Percentiles rank a stretch among this genome's conserved stretches.
phyloP scores from a whole-genome alignment of 2,113 vertebrate species.

The Ictalurus punctatus region DNA sequence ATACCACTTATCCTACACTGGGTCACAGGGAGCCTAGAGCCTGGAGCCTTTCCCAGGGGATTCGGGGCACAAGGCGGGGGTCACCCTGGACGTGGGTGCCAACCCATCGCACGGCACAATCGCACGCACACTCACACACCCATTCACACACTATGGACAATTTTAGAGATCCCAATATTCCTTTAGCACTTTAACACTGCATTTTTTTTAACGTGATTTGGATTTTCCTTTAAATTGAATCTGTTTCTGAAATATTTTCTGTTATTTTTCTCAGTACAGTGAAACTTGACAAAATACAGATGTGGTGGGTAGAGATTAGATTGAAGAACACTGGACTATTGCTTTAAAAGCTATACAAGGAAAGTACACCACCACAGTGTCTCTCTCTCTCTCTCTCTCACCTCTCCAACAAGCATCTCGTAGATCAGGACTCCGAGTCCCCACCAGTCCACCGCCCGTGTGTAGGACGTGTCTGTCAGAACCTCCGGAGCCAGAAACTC shows the following conservation, averaged over 20 bases:
- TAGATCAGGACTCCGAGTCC: slow-evolving; percentile 97
- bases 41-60: too few species aligned
- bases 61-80: too few species aligned
- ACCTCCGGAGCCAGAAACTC: slow-evolving; percentile 98
- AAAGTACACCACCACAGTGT: too few species aligned
- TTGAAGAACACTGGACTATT: neutral
- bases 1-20: too few species aligned
- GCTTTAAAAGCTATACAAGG: neutral
- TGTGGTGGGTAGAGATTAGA: neutral
- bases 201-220: neutral
- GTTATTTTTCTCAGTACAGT: neutral
- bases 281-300: neutral
- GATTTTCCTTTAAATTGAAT: neutral
- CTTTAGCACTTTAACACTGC: neutral
- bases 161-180: neutral
- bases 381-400: slow-evolving; percentile 65
- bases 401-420: slow-evolving; percentile 98
- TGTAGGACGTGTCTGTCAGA: slow-evolving; percentile 94
- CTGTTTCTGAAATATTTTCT: neutral
- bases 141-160: too few species aligned
- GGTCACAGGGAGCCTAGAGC: too few species aligned
- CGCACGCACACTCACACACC: too few species aligned
- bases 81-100: too few species aligned
- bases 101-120: too few species aligned
- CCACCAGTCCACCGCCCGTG: slow-evolving; percentile 97